Evolutionary conservation across 2,797 vertebrate species (phyloP).

Genomic region (Siniperca undulata): DNA sequence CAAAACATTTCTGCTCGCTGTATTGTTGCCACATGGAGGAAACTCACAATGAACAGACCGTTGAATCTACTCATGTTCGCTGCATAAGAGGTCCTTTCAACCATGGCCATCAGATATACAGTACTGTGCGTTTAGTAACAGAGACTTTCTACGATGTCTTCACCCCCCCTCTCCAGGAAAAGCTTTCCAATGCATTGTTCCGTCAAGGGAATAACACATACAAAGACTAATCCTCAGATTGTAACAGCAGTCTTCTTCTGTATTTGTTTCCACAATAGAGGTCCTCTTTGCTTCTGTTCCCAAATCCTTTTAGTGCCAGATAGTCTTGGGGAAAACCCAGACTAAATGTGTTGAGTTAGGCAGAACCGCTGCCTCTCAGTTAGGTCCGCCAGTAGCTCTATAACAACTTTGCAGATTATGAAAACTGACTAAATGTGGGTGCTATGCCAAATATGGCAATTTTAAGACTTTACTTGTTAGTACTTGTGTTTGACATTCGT

Average conservation of each 20-base stretch:
- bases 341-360: not conserved
- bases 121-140: not conserved
- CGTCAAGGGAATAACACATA: not conserved
- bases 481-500: too few relatives aligned
- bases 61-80: not conserved
- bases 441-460: not conserved
- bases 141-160: not conserved
- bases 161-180: not conserved
- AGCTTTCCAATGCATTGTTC: not conserved
- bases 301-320: not conserved
- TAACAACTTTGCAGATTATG: not conserved
- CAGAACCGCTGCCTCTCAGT: not conserved
- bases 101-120: conserved; percentile 1
- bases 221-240: not conserved
- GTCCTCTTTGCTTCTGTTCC: not conserved
- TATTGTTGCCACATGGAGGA: conserved; percentile 11
- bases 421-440: not conserved
- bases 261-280: not conserved
- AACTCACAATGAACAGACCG: conserved; percentile 14
- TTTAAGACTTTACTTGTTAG: too few relatives aligned
- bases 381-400: not conserved
- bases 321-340: not conserved
- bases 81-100: not conserved
- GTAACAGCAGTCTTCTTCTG: not conserved
- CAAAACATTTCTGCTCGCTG: conserved; percentile 7